Evolutionary conservation across 2,797 vertebrate species (phyloP).

Genomic region (Oreochromis grahami): DNA sequence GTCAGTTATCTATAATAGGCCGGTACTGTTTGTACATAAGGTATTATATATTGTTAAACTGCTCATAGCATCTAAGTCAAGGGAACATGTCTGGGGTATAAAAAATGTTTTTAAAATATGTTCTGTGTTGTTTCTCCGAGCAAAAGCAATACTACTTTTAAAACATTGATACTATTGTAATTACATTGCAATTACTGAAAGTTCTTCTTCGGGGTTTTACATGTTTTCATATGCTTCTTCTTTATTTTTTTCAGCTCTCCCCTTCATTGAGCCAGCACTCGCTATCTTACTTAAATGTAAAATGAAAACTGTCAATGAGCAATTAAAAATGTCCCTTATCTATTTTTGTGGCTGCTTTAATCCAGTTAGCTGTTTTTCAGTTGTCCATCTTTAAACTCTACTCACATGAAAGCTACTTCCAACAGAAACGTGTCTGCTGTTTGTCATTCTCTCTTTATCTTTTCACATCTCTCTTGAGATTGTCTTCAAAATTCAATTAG

Average conservation of each 20-base stretch:
- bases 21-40: not conserved
- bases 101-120: not conserved
- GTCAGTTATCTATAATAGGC: not conserved
- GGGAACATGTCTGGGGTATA: not conserved
- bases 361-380: accelerated
- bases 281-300: not conserved
- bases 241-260: not conserved
- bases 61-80: not conserved
- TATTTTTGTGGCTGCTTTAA: not conserved
- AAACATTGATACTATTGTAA: not conserved
- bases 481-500: not conserved
- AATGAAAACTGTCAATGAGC: not conserved
- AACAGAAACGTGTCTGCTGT: not conserved
- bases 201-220: not conserved
- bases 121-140: not conserved
- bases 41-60: not conserved
- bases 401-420: not conserved
- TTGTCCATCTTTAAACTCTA: not conserved
- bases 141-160: not conserved
- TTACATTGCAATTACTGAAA: not conserved
- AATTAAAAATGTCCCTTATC: not conserved
- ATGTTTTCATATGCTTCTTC: not conserved
- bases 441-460: not conserved
- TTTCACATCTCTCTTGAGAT: not conserved
- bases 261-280: not conserved